A percentile compares a stretch with the other conserved stretches of the same genome.
phyloP scores from a whole-genome alignment of 2,113 vertebrate genomes.

The Condylura cristata region DNA sequence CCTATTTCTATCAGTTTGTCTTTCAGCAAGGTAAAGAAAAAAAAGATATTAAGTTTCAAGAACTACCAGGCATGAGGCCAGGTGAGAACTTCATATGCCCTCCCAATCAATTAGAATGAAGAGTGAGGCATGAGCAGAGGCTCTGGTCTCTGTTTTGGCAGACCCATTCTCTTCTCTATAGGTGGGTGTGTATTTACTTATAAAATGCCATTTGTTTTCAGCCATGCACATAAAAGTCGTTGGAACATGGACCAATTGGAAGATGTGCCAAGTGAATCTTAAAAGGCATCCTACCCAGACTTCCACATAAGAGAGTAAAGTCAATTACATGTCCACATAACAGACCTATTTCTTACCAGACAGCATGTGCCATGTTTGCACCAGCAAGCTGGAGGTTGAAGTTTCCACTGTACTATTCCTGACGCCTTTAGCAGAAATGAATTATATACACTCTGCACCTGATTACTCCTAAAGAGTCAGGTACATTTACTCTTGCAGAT shows the following conservation, averaged over 20 bases:
- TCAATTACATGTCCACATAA: neutral
- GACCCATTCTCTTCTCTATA: neutral
- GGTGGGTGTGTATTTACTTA: neutral
- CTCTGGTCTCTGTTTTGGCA: neutral
- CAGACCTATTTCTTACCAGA: neutral
- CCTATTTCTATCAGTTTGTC: conserved; percentile 23
- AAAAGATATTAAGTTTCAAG: conserved; percentile 19
- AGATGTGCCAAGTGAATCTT: neutral
- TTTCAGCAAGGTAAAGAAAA: conserved; percentile 17
- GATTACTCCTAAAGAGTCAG: neutral
- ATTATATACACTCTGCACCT: neutral
- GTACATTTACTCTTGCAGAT: neutral
- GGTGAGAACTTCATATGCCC: neutral
- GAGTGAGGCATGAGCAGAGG: neutral
- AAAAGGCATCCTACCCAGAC: conserved; percentile 1
- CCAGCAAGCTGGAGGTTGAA: neutral
- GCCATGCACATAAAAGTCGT: neutral
- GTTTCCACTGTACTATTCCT: neutral
- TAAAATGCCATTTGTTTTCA: conserved; percentile 12
- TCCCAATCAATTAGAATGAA: neutral
- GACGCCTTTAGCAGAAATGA: neutral
- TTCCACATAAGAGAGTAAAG: neutral
- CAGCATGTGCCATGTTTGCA: neutral
- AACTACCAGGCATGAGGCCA: neutral
- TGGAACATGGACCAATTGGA: neutral